These are phyloP conservation scores for Etheostoma spectabile DNA, from an alignment of 2,113 vertebrate genomes.

Conservation along the genomic window DNA sequence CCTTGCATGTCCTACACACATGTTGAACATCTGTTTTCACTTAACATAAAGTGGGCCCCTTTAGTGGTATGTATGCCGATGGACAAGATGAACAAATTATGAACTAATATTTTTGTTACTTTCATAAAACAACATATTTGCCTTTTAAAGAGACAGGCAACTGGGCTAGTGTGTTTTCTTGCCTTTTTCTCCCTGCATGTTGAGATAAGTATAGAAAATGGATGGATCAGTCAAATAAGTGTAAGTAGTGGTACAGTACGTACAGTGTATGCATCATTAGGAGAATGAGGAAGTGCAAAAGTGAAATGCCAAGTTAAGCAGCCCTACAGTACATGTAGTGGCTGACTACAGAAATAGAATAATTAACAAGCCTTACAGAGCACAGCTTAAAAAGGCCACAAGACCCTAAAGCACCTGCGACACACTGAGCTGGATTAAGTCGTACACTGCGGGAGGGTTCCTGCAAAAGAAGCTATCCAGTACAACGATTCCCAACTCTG, in stretches of 20 bases:
- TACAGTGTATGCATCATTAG: neutral
- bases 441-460: slow-evolving; percentile 61
- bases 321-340: slow-evolving; percentile 63
- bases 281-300: slow-evolving; percentile 46
- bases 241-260: neutral
- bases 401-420: slow-evolving; percentile 77
- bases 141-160: slow-evolving; percentile 24
- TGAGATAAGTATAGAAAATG: neutral
- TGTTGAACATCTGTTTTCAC: too few relatives aligned
- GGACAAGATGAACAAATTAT: too few relatives aligned
- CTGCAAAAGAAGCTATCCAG: slow-evolving; percentile 46
- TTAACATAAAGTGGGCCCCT: too few relatives aligned
- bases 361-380: slow-evolving; percentile 83
- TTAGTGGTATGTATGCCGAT: too few relatives aligned
- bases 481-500: slow-evolving; percentile 37
- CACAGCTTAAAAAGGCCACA: slow-evolving; percentile 80
- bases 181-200: neutral
- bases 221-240: neutral
- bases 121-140: slow-evolving; percentile 17
- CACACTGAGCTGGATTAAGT: slow-evolving; percentile 81
- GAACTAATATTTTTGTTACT: too few relatives aligned
- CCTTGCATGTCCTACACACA: too few relatives aligned
- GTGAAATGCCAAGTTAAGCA: slow-evolving; percentile 74
- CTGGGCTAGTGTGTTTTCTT: neutral
- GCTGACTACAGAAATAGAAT: slow-evolving; percentile 81